A percentile compares a stretch with the other conserved stretches of the same genome.
These are phyloP conservation scores for Hydrophis major DNA, from an alignment of 2,797 vertebrate species.

Conservation along the genomic window DNA sequence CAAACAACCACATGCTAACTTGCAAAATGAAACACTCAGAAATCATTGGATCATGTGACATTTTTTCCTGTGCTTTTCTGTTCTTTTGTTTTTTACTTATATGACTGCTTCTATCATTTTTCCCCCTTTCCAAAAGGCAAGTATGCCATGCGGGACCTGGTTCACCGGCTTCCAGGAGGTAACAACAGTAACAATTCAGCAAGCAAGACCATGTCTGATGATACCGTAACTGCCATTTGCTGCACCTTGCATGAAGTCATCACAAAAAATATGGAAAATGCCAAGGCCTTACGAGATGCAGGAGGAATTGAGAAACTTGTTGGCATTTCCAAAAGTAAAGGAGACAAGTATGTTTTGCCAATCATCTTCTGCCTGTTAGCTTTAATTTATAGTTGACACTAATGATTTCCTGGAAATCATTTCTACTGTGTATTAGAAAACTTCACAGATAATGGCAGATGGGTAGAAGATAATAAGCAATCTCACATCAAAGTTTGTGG, in stretches of 20 bases:
- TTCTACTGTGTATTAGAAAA: conserved; percentile 5
- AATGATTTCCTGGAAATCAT: conserved; percentile 49
- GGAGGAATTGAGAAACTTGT: conserved; percentile 88
- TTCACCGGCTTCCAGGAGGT: conserved; percentile 92
- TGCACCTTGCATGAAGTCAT: conserved; percentile 97
- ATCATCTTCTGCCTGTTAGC: conserved; percentile 39
- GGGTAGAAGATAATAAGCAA: neutral
- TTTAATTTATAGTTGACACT: conserved; percentile 7
- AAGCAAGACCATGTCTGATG: conserved; percentile 89
- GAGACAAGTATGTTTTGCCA: conserved; percentile 90
- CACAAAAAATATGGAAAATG: conserved; percentile 90
- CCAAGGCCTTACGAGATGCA: conserved; percentile 94
- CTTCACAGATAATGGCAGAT: neutral
- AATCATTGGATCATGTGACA: neutral
- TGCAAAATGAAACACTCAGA: neutral
- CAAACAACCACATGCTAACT: neutral
- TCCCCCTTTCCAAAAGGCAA: conserved; percentile 81
- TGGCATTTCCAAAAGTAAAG: conserved; percentile 96
- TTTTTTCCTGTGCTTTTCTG: conserved; percentile 5
- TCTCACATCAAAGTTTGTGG: neutral
- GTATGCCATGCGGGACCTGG: conserved; percentile 97
- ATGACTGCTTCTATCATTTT: conserved; percentile 52
- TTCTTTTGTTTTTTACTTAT: conserved; percentile 19
- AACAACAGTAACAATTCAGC: conserved; percentile 83
- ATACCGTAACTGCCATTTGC: conserved; percentile 98